These are phyloP conservation scores for Drosophila bifasciata DNA, from an alignment of 1,140 invertebrate species.

Conservation along the genomic window DNA sequence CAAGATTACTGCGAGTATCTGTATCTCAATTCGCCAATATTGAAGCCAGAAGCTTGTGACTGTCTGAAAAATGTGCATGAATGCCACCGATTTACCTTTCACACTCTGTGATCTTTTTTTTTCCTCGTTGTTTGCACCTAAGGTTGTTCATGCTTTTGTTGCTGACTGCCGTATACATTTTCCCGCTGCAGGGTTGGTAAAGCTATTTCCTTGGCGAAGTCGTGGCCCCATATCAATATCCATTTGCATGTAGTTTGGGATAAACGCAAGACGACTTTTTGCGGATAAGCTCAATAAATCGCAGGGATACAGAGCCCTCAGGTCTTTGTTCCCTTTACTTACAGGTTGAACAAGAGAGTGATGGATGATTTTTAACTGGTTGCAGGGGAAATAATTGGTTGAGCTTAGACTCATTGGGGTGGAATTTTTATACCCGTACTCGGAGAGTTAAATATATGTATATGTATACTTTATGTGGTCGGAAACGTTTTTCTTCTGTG, in stretches of 20 bases:
- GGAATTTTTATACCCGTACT: not conserved
- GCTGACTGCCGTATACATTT: constrained; percentile 63
- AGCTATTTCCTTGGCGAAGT: constrained; percentile 29
- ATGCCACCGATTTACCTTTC: constrained; percentile 71
- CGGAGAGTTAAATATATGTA: too few species aligned
- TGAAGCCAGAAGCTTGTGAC: constrained; percentile 61
- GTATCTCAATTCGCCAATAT: constrained; percentile 61
- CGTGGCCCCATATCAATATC: constrained; percentile 67
- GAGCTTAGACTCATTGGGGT: constrained; percentile 7
- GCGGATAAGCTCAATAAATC: constrained; percentile 55
- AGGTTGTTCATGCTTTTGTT: constrained; percentile 38
- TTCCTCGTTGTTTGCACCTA: constrained; percentile 23
- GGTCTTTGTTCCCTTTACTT: constrained; percentile 30
- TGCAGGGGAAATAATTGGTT: constrained; percentile 9
- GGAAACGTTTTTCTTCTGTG: not conserved
- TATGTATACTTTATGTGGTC: too few species aligned
- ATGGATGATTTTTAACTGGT: constrained; percentile 4
- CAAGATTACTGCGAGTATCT: constrained; percentile 47
- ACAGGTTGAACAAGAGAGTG: constrained; percentile 18
- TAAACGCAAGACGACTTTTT: constrained; percentile 44
- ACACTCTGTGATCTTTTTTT: constrained; percentile 26
- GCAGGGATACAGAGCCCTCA: constrained; percentile 7
- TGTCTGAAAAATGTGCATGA: constrained; percentile 73
- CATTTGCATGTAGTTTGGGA: constrained; percentile 53
- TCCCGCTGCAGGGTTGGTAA: constrained; percentile 61